Base-by-base conservation (phyloP, 2,113 vertebrate species). In the Pyxicephalus adspersus region DNA sequence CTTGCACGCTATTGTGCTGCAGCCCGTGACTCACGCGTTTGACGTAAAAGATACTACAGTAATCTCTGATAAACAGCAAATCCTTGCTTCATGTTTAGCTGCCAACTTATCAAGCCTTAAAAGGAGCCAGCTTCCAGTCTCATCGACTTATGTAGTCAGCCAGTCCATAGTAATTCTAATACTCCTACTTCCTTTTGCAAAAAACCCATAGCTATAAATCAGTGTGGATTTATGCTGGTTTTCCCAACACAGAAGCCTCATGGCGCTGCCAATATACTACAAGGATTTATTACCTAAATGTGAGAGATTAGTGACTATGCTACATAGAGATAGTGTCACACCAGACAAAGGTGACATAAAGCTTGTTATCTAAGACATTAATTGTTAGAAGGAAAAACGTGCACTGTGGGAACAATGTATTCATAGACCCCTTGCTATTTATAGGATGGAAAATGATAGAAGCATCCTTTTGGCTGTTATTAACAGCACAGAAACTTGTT, bases 11-110 rank as follows among this genome's bases (percentile, higher is more conserved):
- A 74, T 72, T 38, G 77, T 78, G 64, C n/a, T 66, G 76, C 76
- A 85, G 70, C 28, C 57, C 68, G 54, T 88, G 90, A 88, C 84
- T 90, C 88, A 86, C 25, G 70, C 80, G 3, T 54, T 83, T 87
- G 86, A 86, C 85, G 84, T 84, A 89, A 86, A 83, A 66, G 76
- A 78, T 83, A 84, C 72, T 79, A 85, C 84, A 86, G 76, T 77
- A 86, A 78, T 16, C 64, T 65, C 23, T 84, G 84, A 88, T 80
- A 83, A 86, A 85, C 85, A 84, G 84, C 84, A 84, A 87, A 86
- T 50, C 65, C 79, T 72, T 2, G 45, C 76, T 55, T 76, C 83
- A 84, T 52, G 63, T 73, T 83, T 87, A 85, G 84, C 81, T 84
- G 83, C 66, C 77, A 83, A 52, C 23, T 68, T 77, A 73, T 83